These are phyloP conservation scores for Trigoniulus corallinus DNA, from an alignment of 1,140 invertebrate species.

Conservation along the genomic window DNA sequence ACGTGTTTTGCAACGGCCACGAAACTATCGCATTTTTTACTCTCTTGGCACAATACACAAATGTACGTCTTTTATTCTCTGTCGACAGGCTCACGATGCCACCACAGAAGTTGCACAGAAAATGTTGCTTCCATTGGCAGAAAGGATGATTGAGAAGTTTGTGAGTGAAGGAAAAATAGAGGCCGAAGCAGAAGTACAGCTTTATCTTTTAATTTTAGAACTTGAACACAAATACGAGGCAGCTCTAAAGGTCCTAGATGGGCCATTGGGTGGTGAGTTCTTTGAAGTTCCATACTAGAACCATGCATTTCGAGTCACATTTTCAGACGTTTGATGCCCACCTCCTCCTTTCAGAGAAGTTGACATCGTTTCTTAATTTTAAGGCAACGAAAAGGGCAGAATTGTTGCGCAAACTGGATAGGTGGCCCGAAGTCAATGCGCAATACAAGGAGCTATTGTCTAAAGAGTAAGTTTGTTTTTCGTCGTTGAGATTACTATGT, in stretches of 20 bases:
- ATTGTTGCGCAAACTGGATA: conserved; percentile 49
- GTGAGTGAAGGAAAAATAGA: conserved; percentile 76
- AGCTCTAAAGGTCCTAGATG: conserved; percentile 57
- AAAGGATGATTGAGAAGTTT: conserved; percentile 61
- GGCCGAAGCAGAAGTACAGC: conserved; percentile 77
- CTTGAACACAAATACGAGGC: conserved; percentile 63
- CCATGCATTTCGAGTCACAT: neutral
- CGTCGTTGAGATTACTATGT: neutral
- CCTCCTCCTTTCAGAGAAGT: conserved; percentile 18
- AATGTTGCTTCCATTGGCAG: conserved; percentile 66
- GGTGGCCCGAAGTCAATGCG: conserved; percentile 48
- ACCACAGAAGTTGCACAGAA: conserved; percentile 26
- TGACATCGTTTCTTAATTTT: conserved; percentile 25
- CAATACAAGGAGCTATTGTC: conserved; percentile 47
- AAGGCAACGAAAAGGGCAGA: conserved; percentile 47
- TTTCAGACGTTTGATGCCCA: conserved; percentile 5
- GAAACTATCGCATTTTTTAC: too few species aligned
- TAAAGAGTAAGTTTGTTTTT: conserved; percentile 38
- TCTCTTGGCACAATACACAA: too few species aligned
- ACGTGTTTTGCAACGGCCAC: conserved; percentile 1
- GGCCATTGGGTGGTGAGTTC: conserved; percentile 38
- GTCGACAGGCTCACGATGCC: conserved; percentile 24
- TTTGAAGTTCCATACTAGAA: conserved; percentile 5
- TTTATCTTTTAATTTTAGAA: conserved; percentile 81
- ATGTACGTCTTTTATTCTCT: conserved; percentile 8